Evolutionary conservation across 92 coral and sea anemone genomes (phyloP).

Genomic region (Phenganax subtilis): DNA sequence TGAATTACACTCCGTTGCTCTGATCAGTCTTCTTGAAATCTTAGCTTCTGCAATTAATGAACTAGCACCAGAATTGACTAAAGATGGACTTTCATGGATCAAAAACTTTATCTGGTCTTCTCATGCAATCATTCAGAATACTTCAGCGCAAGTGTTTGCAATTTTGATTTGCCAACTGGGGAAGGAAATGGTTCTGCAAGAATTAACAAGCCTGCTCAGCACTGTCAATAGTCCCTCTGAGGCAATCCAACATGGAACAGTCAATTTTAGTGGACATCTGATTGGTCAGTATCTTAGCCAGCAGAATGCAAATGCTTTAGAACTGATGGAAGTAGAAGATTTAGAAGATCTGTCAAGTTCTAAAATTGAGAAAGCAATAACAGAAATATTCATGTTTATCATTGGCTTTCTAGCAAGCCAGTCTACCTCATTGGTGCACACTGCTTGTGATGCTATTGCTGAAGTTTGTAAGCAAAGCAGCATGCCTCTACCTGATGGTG

Average conservation of each 20-base stretch:
- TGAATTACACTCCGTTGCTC: conserved; percentile 84
- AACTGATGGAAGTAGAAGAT: conserved; percentile 25
- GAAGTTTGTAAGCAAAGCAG: conserved; percentile 88
- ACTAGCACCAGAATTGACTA: conserved; percentile 44
- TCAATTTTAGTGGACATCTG: conserved; percentile 29
- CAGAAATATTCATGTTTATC: conserved; percentile 8
- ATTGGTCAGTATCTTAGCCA: conserved; percentile 31
- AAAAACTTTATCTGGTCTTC: conserved; percentile 72
- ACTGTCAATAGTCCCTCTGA: conserved; percentile 23
- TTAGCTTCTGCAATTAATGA: conserved; percentile 69
- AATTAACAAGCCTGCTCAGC: conserved; percentile 50
- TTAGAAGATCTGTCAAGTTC: conserved; percentile 4
- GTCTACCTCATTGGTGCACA: conserved; percentile 40
- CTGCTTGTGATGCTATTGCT: conserved; percentile 77
- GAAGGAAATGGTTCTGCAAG: conserved; percentile 49
- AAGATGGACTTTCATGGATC: conserved; percentile 55
- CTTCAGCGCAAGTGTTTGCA: conserved; percentile 76
- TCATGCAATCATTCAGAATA: conserved; percentile 73
- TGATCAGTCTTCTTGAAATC: conserved; percentile 70
- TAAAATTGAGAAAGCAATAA: conserved; percentile 13
- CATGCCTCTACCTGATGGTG: conserved; percentile 72
- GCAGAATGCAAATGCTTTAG: background rate
- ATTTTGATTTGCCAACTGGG: conserved; percentile 70
- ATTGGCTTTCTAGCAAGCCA: conserved; percentile 18
- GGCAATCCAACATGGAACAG: conserved; percentile 26